Evolutionary conservation across 1,140 invertebrate species (phyloP).

Genomic region (Drosophila biarmipes): DNA sequence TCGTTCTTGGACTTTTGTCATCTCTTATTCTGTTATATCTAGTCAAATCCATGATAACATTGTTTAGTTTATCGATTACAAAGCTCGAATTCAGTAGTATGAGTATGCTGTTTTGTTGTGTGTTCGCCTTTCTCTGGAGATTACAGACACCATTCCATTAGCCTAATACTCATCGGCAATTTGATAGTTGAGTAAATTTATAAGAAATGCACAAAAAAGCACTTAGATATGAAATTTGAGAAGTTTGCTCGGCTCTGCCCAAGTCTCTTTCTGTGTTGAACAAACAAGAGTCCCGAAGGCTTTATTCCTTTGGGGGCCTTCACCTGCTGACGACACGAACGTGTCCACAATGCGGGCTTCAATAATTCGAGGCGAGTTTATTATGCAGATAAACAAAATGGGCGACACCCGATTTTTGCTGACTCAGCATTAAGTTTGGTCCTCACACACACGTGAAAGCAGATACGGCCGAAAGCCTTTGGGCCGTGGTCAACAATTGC

Average conservation of each 20-base stretch:
- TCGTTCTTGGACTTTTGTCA: background rate
- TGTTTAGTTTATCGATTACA: no score
- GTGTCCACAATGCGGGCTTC: constrained; percentile 76
- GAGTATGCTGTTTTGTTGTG: no score
- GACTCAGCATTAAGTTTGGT: constrained; percentile 65
- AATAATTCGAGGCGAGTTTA: constrained; percentile 80
- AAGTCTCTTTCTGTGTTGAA: background rate
- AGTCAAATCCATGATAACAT: no score
- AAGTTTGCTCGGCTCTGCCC: constrained; percentile 15
- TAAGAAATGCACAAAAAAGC: constrained; percentile 13
- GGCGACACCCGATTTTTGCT: constrained; percentile 58
- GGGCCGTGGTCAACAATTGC: constrained; percentile 69
- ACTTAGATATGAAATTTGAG: constrained; percentile 48
- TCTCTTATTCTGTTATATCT: no score
- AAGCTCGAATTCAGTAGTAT: no score
- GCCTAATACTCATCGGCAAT: constrained; percentile 16
- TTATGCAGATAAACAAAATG: constrained; percentile 82
- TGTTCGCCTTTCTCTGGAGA: background rate
- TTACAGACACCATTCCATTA: background rate
- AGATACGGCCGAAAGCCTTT: constrained; percentile 26
- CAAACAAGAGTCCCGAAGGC: background rate
- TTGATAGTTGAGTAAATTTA: constrained; percentile 42
- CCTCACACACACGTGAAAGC: constrained; percentile 23
- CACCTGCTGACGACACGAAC: constrained; percentile 53
- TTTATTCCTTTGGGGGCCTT: constrained; percentile 7